These are phyloP conservation scores for Macrochelys suwanniensis DNA, from an alignment of 2,797 vertebrate species.

Conservation along the genomic window DNA sequence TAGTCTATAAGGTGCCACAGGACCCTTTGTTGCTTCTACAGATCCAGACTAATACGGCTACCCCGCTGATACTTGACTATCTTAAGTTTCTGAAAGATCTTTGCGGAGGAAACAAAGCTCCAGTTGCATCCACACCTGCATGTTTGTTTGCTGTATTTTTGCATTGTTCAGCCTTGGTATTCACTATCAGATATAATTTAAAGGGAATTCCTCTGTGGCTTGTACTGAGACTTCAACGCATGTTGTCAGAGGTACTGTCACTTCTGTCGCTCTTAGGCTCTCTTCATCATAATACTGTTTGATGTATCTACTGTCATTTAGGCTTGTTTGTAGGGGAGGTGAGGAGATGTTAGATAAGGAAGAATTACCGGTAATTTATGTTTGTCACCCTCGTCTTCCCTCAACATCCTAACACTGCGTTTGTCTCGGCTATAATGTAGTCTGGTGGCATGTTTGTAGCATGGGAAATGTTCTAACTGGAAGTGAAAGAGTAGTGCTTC, in stretches of 20 bases:
- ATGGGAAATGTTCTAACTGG: background rate
- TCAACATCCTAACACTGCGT: fast-evolving
- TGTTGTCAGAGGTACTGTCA: background rate
- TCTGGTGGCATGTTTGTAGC: background rate
- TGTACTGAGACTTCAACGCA: background rate
- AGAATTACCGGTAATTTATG: background rate
- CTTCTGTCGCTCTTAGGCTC: background rate
- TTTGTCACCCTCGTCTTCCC: background rate
- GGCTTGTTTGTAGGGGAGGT: background rate
- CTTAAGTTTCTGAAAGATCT: background rate
- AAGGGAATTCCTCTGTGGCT: background rate
- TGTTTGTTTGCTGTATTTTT: background rate
- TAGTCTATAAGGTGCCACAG: too few species aligned
- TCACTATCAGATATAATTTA: background rate
- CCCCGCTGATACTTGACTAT: background rate
- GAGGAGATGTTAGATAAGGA: background rate
- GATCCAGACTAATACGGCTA: too few species aligned
- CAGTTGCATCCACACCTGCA: too few species aligned
- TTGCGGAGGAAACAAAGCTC: background rate
- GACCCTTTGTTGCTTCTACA: too few species aligned
- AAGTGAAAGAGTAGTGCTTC: background rate
- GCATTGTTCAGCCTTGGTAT: background rate
- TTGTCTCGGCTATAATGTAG: background rate
- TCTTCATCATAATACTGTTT: background rate
- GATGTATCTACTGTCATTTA: background rate